A percentile compares a stretch with the other conserved stretches of the same genome.
Evolutionary conservation across 1,140 invertebrate species (phyloP).

Genomic region (Philopotamus ludificatus): DNA sequence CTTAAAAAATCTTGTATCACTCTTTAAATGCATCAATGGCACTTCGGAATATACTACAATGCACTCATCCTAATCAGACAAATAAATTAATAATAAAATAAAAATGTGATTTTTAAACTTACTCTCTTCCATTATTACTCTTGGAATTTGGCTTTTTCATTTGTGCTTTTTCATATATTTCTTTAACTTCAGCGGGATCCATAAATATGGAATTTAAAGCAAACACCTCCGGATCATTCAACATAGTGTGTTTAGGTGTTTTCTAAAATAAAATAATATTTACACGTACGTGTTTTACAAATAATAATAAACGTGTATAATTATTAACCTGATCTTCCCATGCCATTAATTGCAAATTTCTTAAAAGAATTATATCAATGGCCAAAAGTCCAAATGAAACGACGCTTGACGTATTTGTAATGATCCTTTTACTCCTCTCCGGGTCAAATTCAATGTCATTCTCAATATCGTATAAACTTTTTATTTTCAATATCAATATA

Average conservation of each 20-base stretch:
- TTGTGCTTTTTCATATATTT: constrained; percentile 24
- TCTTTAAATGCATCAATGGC: no score
- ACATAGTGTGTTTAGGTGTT: constrained; percentile 48
- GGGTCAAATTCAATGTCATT: constrained; percentile 45
- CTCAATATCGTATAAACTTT: constrained; percentile 54
- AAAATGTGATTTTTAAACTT: no score
- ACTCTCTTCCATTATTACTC: no score
- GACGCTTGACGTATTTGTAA: constrained; percentile 54
- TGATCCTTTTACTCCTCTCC: constrained; percentile 44
- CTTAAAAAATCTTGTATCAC: no score
- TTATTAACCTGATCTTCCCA: constrained; percentile 54
- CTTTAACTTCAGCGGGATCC: constrained; percentile 51
- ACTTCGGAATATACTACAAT: no score
- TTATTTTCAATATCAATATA: constrained; percentile 52
- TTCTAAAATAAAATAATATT: constrained; percentile 45
- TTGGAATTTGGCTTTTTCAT: no score
- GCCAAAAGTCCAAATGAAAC: constrained; percentile 60
- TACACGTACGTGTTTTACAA: not conserved
- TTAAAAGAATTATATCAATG: constrained; percentile 59
- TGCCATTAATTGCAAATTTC: constrained; percentile 60
- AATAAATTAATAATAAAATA: no score
- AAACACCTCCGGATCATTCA: constrained; percentile 57
- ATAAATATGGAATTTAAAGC: constrained; percentile 59
- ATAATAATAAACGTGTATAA: not conserved
- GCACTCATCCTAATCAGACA: no score